Evolutionary conservation across 1,140 invertebrate species (phyloP).

Genomic region (Drosophila oshimai): DNA sequence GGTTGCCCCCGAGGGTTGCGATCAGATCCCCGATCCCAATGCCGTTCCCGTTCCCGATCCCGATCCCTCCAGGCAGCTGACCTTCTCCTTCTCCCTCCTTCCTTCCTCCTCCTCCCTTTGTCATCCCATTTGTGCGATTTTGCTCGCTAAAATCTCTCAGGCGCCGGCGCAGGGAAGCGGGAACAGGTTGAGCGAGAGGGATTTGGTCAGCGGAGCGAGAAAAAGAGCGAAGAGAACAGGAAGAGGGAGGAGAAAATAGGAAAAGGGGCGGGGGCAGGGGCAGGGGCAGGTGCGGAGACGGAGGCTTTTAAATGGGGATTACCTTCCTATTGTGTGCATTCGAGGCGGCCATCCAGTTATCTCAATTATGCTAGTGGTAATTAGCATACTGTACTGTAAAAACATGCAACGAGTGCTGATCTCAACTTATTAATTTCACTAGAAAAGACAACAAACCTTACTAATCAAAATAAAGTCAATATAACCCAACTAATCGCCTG

Average conservation of each 20-base stretch:
- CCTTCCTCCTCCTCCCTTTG: not conserved
- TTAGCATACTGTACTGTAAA: not conserved
- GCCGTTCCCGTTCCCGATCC: no score
- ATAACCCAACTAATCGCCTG: not conserved
- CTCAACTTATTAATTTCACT: not conserved
- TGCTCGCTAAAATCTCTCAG: constrained; percentile 9
- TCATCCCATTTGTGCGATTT: constrained; percentile 6
- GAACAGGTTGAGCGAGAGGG: constrained; percentile 45
- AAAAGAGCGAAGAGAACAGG: constrained; percentile 1
- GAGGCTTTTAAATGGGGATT: constrained; percentile 14
- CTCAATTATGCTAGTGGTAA: constrained; percentile 43
- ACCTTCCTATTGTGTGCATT: constrained; percentile 23
- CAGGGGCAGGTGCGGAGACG: not conserved
- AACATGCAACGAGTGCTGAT: not conserved
- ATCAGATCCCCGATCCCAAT: no score
- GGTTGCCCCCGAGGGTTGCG: constrained; percentile 41
- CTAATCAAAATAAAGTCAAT: not conserved
- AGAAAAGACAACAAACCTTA: not conserved
- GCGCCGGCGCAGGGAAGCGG: constrained; percentile 38
- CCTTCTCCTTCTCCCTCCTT: not conserved
- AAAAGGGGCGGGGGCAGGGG: not conserved
- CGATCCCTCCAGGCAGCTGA: no score
- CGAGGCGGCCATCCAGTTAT: constrained; percentile 14
- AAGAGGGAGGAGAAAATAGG: not conserved
- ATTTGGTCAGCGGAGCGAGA: constrained; percentile 24